A percentile compares a stretch with the other conserved stretches of the same genome.
Conservation (phyloP, 2,113 vertebrate genomes). For the Myanophis thanlyinensis region DNA sequence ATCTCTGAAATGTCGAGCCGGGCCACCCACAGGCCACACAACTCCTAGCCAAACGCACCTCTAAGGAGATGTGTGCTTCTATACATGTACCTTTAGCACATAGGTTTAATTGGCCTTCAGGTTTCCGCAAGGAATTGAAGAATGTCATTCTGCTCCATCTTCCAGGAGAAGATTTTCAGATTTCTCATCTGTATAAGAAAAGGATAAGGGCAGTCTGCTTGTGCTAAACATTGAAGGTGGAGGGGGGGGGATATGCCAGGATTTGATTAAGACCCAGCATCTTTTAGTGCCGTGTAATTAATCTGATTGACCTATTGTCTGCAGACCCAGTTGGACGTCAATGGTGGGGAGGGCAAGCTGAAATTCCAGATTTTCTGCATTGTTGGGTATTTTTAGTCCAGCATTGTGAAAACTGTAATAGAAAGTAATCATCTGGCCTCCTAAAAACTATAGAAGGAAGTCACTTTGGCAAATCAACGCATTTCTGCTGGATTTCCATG, state of each 20-base stretch:
- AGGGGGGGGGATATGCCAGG: neutral
- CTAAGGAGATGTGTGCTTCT: constrained; percentile 8
- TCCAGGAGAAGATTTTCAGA: neutral
- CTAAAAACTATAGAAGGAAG: neutral
- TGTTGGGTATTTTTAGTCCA: too few species aligned
- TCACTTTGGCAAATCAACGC: neutral
- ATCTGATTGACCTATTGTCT: neutral
- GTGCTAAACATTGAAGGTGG: neutral
- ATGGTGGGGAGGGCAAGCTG: neutral
- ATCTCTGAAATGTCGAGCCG: constrained; percentile 69
- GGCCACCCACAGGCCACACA: constrained; percentile 80
- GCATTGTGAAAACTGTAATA: neutral
- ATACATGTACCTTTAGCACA: neutral
- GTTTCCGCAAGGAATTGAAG: constrained; percentile 64
- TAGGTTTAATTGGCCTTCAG: constrained; percentile 61
- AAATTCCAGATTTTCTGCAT: neutral
- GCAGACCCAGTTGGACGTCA: neutral
- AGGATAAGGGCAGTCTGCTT: neutral
- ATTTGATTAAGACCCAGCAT: neutral
- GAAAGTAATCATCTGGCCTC: neutral
- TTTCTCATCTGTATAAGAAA: neutral
- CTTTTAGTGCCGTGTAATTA: neutral
- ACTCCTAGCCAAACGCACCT: constrained; percentile 31
- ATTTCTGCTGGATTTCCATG: neutral
- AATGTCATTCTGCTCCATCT: constrained; percentile 29